Percentiles rank a stretch among this genome's conserved stretches.
Conservation (phyloP, 1,140 invertebrate genomes). For the Daktulosphaira vitifoliae region DNA sequence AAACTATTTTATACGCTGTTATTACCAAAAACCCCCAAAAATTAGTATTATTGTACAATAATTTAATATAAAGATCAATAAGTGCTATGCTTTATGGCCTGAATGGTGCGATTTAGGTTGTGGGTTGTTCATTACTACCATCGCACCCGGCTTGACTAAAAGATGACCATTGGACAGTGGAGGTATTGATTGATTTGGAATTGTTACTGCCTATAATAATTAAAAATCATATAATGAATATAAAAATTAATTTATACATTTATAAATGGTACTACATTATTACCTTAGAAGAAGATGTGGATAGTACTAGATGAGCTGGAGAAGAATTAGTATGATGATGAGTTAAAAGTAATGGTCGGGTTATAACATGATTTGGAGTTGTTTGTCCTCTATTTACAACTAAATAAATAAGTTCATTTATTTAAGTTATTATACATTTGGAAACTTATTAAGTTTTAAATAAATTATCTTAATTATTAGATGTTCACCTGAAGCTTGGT, state of each 20-base stretch:
- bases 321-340: constrained; percentile 24
- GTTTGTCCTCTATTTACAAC: constrained; percentile 26
- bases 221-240: background rate
- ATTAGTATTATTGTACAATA: constrained; percentile 33
- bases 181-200: constrained; percentile 27
- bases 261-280: background rate
- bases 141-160: constrained; percentile 29
- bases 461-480: background rate
- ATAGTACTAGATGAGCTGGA: constrained; percentile 32
- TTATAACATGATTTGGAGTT: constrained; percentile 29
- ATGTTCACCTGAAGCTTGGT: constrained; percentile 16
- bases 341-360: constrained; percentile 24
- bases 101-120: constrained; percentile 30
- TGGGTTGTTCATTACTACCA: constrained; percentile 27
- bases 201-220: constrained; percentile 14
- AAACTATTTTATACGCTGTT: constrained; percentile 32
- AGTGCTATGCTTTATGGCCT: constrained; percentile 31
- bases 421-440: background rate
- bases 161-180: constrained; percentile 27
- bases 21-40: constrained; percentile 32
- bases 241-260: background rate
- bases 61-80: constrained; percentile 21
- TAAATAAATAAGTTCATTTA: too few relatives aligned
- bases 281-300: constrained; percentile 30
- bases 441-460: background rate